Evolutionary conservation across 2,113 vertebrate species (phyloP), one percentile per base, ranked within the genome.

Genomic region (Vidua macroura): DNA sequence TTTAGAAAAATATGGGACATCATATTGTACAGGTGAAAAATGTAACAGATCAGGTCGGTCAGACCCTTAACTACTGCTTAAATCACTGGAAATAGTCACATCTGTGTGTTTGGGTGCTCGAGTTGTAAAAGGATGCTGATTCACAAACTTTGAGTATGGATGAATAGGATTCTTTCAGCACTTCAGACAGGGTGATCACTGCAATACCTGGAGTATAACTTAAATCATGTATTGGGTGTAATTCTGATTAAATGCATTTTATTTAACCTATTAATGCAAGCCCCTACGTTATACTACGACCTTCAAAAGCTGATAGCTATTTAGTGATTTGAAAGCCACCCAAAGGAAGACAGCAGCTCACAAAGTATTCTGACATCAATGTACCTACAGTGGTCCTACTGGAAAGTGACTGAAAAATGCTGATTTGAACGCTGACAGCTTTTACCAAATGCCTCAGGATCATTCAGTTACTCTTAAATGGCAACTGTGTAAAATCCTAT

Each of bases 271-370:
- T 37, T 90, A 95, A 80, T 68, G 51, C 28, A 80, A 78, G 39
- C 37, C 60, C 55, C 73, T 72, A 8, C 2, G 7, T 68, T 91
- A 84, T 22, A 66, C 13, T 23, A 27, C 37, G 35, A 91, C 78
- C 85, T 88, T 80, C 92, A 82, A 28, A 63, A 92, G 70, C 55
- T 95, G 62, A 87, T 24, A 79, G 62, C 49, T 93, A 72, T 82
- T 92, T 93, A 64, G 33, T 75, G 90, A 68, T 91, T 64, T 92
- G 43, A 94, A 59, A 92, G 78, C 22, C 56, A 76, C 15, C 27
- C 72, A 83, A 89, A 68, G 44, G 95, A 83, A 95, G 25, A 35
- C 58, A 51, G 49, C 51, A 70, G 68, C 53, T 62, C 56, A 86
- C 56, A 55, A 88, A 88, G 33, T 64, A 92, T 86, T 69, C 31